Conservation (phyloP, 2,888 invertebrate genomes). For the Thelaira solivaga region DNA sequence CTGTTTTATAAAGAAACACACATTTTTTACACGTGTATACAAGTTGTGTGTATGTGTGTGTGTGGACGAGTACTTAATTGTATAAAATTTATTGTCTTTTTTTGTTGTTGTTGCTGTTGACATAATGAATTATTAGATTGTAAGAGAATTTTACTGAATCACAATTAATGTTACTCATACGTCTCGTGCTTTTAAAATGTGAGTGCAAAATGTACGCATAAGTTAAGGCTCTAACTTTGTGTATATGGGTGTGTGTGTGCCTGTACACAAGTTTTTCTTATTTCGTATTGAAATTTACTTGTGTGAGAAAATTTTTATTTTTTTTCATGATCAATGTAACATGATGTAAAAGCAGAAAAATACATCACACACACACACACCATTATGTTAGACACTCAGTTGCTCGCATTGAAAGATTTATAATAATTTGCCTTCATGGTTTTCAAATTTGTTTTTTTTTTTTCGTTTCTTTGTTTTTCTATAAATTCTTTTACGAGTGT, state of each 20-base stretch:
- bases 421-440: constrained; percentile 41
- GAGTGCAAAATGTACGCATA: background rate
- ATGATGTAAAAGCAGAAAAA: background rate
- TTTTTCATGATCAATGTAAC: constrained; percentile 36
- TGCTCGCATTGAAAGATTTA: background rate
- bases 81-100: background rate
- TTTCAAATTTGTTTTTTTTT: constrained; percentile 25
- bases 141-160: background rate
- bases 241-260: background rate
- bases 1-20: too few species aligned
- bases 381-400: background rate
- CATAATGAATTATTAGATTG: background rate
- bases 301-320: background rate
- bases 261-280: background rate
- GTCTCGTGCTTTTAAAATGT: background rate
- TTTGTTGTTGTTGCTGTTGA: background rate
- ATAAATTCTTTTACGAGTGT: background rate
- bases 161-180: constrained; percentile 42
- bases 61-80: too few species aligned
- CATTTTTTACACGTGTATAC: too few species aligned
- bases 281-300: background rate
- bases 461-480: background rate
- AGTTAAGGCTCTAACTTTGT: background rate
- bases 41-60: too few species aligned
- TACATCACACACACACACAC: background rate